phyloP scores from a whole-genome alignment of 2,888 invertebrate species.

The Lacanobia wlatinum region DNA sequence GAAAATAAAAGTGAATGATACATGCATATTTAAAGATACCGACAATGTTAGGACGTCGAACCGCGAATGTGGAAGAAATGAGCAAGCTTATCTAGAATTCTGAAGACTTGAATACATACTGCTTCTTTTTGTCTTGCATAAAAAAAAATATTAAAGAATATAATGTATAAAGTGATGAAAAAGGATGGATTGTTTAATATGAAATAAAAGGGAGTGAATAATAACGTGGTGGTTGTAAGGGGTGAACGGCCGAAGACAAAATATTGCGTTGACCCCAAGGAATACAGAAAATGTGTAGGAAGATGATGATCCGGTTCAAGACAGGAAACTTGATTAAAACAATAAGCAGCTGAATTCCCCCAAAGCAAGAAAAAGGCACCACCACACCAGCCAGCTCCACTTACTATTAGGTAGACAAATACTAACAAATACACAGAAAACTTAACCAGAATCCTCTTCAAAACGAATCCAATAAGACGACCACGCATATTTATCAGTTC shows the following conservation, averaged over 20 bases:
- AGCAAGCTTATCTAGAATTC: slow-evolving; percentile 29
- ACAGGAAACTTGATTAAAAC: too few species aligned
- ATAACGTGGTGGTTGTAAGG: not conserved
- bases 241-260: too few species aligned
- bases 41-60: slow-evolving; percentile 16
- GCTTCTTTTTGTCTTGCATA: slow-evolving; percentile 2
- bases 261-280: too few species aligned
- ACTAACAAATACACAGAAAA: too few species aligned
- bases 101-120: slow-evolving; percentile 1
- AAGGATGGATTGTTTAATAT: not conserved
- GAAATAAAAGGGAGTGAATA: not conserved
- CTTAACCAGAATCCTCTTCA: too few species aligned
- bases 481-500: not conserved
- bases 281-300: too few species aligned
- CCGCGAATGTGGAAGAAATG: slow-evolving; percentile 10
- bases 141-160: not conserved
- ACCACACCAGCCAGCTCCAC: too few species aligned
- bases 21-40: slow-evolving; percentile 36
- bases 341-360: too few species aligned
- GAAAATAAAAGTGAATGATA: slow-evolving; percentile 45
- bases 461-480: not conserved
- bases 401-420: too few species aligned
- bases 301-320: too few species aligned
- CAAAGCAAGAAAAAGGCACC: too few species aligned
- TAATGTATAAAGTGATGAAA: too few species aligned